Conservation (phyloP, 2,797 vertebrate species). For the Pelochelys cantorii region DNA sequence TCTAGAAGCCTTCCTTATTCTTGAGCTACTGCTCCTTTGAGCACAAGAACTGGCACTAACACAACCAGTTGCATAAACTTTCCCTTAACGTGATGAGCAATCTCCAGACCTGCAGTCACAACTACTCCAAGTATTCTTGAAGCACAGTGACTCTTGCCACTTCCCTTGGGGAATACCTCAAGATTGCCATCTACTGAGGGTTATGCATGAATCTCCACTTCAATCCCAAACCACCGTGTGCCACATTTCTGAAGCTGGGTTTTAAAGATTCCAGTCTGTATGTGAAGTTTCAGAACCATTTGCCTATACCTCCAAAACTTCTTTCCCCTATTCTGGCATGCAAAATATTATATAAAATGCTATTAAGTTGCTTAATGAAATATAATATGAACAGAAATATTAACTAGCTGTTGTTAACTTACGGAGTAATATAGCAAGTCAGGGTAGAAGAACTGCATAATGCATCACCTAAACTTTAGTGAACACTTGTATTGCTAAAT, state of each 20-base stretch:
- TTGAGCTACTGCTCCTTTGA: not conserved
- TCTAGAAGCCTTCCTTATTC: not conserved
- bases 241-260: not conserved
- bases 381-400: not conserved
- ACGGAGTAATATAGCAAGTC: not conserved
- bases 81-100: not conserved
- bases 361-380: not conserved
- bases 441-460: not conserved
- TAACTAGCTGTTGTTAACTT: not conserved
- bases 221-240: not conserved
- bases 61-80: not conserved
- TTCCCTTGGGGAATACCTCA: not conserved
- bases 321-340: not conserved
- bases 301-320: not conserved
- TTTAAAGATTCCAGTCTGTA: accelerated
- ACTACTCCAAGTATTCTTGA: not conserved
- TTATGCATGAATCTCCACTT: not conserved
- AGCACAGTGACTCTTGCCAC: not conserved
- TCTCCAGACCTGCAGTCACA: not conserved
- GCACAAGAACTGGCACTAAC: not conserved
- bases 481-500: not conserved
- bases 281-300: not conserved
- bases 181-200: not conserved
- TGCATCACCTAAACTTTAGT: not conserved
- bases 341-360: not conserved